Evolutionary conservation across 2,888 invertebrate genomes (phyloP).

Genomic region (Exocentrus adspersus): DNA sequence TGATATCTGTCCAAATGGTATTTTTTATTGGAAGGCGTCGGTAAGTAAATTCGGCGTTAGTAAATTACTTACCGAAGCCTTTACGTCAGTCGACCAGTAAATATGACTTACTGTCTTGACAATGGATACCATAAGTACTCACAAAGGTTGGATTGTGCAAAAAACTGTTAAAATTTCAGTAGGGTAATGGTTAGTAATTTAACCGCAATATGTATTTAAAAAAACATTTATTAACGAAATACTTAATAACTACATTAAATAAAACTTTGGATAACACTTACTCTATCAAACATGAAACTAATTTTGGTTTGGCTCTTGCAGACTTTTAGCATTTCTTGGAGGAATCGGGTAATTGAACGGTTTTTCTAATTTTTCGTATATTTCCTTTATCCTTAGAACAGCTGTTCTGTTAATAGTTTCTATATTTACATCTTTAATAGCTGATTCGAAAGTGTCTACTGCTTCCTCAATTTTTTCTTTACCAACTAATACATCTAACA

Average conservation of each 20-base stretch:
- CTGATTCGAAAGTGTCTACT: conserved; percentile 64
- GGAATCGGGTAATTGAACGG: conserved; percentile 70
- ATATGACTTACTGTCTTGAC: too few relatives aligned
- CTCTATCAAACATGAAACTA: too few relatives aligned
- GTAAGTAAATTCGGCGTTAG: too few relatives aligned
- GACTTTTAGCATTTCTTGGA: conserved; percentile 46
- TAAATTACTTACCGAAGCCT: too few relatives aligned
- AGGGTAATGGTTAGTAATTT: too few relatives aligned
- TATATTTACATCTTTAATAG: conserved; percentile 65
- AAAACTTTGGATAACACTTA: neutral
- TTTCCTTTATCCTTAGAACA: conserved; percentile 67
- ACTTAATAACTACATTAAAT: conserved; percentile 13
- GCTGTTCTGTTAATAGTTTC: conserved; percentile 72
- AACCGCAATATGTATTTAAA: neutral
- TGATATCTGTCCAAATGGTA: too few relatives aligned
- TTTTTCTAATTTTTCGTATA: conserved; percentile 67
- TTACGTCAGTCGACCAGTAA: too few relatives aligned
- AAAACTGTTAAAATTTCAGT: too few relatives aligned
- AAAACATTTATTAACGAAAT: conserved; percentile 12
- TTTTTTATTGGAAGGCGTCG: too few relatives aligned
- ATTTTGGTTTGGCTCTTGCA: too few relatives aligned
- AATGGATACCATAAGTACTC: too few relatives aligned
- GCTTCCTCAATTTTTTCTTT: conserved; percentile 65
- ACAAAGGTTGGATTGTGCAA: too few relatives aligned
- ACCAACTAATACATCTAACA: conserved; percentile 66